These are phyloP conservation scores for Ganaspis brasiliensis DNA, from an alignment of 2,888 invertebrate species.

Conservation along the genomic window DNA sequence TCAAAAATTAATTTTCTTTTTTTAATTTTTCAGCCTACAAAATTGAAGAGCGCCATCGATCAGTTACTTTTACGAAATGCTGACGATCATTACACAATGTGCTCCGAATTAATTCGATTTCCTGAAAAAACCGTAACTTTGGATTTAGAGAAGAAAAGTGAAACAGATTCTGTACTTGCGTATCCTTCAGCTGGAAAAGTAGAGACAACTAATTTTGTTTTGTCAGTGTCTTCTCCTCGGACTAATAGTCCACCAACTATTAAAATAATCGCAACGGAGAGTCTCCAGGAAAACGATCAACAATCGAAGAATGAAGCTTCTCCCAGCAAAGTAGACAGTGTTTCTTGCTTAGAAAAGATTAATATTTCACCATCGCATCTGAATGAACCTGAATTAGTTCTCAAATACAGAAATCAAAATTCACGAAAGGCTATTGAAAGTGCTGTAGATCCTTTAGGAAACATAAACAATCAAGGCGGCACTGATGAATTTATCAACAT, in stretches of 20 bases:
- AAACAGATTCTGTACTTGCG: neutral
- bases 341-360: neutral
- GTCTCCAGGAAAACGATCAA: neutral
- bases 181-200: neutral
- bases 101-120: neutral
- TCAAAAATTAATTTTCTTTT: neutral
- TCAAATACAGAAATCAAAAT: conserved; percentile 54
- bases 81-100: conserved; percentile 60
- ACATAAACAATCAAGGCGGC: conserved; percentile 33
- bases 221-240: conserved; percentile 20
- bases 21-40: conserved; percentile 61
- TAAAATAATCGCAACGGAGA: conserved; percentile 21
- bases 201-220: neutral
- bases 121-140: neutral
- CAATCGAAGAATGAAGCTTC: neutral
- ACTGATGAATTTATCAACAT: conserved; percentile 71
- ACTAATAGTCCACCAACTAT: conserved; percentile 26
- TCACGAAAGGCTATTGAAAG: conserved; percentile 50
- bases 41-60: conserved; percentile 70
- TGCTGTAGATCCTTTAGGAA: conserved; percentile 60
- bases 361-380: conserved; percentile 13
- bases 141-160: neutral
- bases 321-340: neutral
- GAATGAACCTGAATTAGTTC: conserved; percentile 59
- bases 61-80: conserved; percentile 72